These are phyloP conservation scores for Cebidichthys violaceus DNA, from an alignment of 2,113 vertebrate species.

Conservation along the genomic window DNA sequence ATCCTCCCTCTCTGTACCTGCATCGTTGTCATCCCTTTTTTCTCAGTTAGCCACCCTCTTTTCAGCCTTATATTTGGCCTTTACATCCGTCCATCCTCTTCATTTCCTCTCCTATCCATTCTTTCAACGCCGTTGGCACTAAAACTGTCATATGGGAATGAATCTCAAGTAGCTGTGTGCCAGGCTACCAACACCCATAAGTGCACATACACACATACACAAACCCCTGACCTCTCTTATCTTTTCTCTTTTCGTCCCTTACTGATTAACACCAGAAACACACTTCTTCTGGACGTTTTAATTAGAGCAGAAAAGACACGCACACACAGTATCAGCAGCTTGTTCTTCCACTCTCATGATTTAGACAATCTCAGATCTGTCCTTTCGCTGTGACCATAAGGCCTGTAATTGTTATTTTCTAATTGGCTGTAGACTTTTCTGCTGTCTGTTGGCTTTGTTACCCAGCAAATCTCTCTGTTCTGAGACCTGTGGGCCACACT, in stretches of 20 bases:
- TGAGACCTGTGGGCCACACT: constrained; percentile 10
- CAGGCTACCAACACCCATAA: constrained; percentile 8
- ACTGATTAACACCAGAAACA: constrained; percentile 53
- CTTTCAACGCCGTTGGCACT: not conserved
- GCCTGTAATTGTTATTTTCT: constrained; percentile 61
- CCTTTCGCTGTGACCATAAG: constrained; percentile 26
- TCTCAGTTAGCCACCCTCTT: not conserved
- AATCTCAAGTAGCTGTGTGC: constrained; percentile 26
- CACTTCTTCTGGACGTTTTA: constrained; percentile 59
- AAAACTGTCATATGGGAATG: constrained; percentile 25
- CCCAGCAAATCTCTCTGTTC: constrained; percentile 33
- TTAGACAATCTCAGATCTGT: constrained; percentile 51
- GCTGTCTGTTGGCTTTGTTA: constrained; percentile 36
- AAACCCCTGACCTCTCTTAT: constrained; percentile 51
- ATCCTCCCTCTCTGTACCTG: not conserved
- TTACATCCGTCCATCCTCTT: not conserved
- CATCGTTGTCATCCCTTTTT: not conserved
- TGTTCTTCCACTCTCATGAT: constrained; percentile 38
- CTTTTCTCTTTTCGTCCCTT: constrained; percentile 32
- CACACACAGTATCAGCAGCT: constrained; percentile 25
- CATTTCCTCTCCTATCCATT: not conserved
- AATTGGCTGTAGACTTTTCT: constrained; percentile 48
- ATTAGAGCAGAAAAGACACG: constrained; percentile 59
- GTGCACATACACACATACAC: constrained; percentile 4
- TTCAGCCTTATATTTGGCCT: not conserved